Base-by-base conservation (phyloP, 2,888 invertebrate species). In the Thelaira solivaga region DNA sequence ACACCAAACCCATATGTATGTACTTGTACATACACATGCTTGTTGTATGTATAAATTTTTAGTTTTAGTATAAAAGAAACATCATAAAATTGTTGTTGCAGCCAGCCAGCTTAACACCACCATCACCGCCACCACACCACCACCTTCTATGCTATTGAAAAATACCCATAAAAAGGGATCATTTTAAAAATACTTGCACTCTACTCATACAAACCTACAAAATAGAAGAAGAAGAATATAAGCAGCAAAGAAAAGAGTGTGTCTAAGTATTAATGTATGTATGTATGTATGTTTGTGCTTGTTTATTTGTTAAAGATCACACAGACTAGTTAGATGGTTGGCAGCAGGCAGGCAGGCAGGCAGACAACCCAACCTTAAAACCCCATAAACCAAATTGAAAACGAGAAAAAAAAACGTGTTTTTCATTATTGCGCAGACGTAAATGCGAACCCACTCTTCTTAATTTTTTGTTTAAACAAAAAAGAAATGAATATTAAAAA, bases 401-500 rank as follows among this genome's bases (percentile, higher is more conserved):
- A 65, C 31, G 16, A 31, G 8, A 22, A 36, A 20, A 65, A 59
- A 49, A 74, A 80, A 72, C 76, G 67, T 80, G 79, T 72, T 80
- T 79, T 76, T 65, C 61, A 76, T 67, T 78, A 74, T 65, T 80
- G 72, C 78, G 74, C 76, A 80, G 72, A 80, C 71, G 69, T 71
- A 72, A 71, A 79, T 79, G 75, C 68, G 78, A 78, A 78, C 74
- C 78, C 74, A 78, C 78, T 78, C 65, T 71, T 75, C 41, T 76
- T 67, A 39, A 36, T 57, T 41, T 29, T 72, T 72, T 57, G 20
- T 36, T 31, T 34, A 18, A 26, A 53, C 34, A 53, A 61, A 34
- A 71, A 71, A 36, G 11, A 59, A 61, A 61, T 69, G 16, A 61
- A 69, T 61, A 69, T 49, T 59, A 68, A 74, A 51, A 47, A 13